Evolutionary conservation across 2,113 vertebrate genomes (phyloP).

Genomic region (Sceloporus undulatus): DNA sequence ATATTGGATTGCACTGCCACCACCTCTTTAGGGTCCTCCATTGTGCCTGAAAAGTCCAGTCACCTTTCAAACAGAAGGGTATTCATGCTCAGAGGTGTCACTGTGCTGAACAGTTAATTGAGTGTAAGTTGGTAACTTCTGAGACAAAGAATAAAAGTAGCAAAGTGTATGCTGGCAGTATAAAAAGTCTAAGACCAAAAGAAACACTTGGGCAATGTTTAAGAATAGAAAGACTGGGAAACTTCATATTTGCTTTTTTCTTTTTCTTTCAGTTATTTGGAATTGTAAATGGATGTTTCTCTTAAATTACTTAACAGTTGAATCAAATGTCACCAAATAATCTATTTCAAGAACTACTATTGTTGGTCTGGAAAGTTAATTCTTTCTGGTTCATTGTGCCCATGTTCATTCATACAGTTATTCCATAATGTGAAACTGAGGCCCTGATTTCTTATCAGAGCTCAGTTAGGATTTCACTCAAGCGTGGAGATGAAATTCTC

Average conservation of each 20-base stretch:
- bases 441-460: constrained; percentile 2
- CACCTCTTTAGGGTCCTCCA: not conserved
- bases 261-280: not conserved
- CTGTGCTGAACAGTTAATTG: not conserved
- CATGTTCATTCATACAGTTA: not conserved
- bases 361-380: not conserved
- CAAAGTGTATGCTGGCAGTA: not conserved
- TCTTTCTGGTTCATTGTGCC: not conserved
- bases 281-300: not conserved
- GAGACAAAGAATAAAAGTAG: not conserved
- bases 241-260: not conserved
- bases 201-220: not conserved
- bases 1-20: too few species aligned
- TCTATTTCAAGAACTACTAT: not conserved
- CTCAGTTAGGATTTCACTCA: constrained; percentile 17
- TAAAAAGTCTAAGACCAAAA: not conserved
- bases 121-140: not conserved
- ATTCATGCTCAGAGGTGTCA: not conserved
- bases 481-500: not conserved
- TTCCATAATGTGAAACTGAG: not conserved
- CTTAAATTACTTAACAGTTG: not conserved
- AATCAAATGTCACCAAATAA: not conserved
- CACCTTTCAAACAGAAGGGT: not conserved
- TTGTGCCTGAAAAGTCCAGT: not conserved
- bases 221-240: not conserved